phyloP scores from a whole-genome alignment of 1,140 invertebrate species.

The Lamellibrachia luymesi region DNA sequence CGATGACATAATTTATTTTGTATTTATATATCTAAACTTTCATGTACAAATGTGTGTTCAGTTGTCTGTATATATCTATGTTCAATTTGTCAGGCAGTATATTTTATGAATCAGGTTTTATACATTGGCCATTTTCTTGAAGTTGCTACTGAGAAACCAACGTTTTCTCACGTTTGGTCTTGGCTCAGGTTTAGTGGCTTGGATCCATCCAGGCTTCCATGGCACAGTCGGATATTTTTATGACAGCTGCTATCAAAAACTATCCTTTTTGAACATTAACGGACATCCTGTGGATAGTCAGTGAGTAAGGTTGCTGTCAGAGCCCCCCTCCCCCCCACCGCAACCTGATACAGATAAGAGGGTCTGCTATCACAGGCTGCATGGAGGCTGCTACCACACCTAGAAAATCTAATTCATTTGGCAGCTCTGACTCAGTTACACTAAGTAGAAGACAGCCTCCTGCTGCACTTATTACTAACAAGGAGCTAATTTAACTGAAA shows the following conservation, averaged over 20 bases:
- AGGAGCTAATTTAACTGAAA: neutral
- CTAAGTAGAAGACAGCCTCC: neutral
- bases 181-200: neutral
- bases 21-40: too few relatives aligned
- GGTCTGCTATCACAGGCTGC: neutral
- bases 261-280: neutral
- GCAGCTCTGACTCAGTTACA: neutral
- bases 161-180: neutral
- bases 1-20: too few relatives aligned
- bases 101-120: neutral
- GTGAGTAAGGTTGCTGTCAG: neutral
- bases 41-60: too few relatives aligned
- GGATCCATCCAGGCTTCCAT: neutral
- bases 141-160: neutral
- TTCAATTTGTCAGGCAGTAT: neutral
- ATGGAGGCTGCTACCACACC: neutral
- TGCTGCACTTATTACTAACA: neutral
- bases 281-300: neutral
- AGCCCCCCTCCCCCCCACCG: neutral
- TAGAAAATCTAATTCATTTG: neutral
- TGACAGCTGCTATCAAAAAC: constrained; percentile 4
- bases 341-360: neutral
- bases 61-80: too few relatives aligned
- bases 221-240: neutral
- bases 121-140: neutral